Base-by-base conservation (phyloP, 2,888 invertebrate genomes). In the Ypsolopha sequella region DNA sequence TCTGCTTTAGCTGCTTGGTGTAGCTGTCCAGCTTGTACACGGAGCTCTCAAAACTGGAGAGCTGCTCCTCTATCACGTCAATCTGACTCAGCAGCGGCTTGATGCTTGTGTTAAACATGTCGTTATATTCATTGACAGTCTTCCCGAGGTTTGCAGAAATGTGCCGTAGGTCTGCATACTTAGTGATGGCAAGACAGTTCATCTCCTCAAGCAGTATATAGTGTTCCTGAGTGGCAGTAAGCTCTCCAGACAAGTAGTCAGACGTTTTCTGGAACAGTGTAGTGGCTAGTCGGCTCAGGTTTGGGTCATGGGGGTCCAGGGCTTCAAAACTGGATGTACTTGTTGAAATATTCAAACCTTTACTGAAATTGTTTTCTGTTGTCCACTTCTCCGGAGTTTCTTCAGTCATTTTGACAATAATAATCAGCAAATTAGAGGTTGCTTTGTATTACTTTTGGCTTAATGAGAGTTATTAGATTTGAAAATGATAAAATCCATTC, bases 1-100 rank as follows among this genome's bases (percentile, higher is more conserved):
- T 93, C 0, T 90, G 90, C 72, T 94, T 94, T 51, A 99, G 80
- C 62, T 95, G 89, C 70, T 96, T 96, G 0, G 98, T 96, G 77
- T 99, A 99, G 2, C 92, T 92, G 73, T 99, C 98, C 51, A 99
- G 82, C 68, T 95, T 93, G 66, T 96, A 97, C 0, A 98, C 98
- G 41, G 97, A 97, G 58, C 96, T 95, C 74, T 99, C 99, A 51
- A 99, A 82, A 68, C 94, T 93, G 7, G 92, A 91, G 0, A 98
- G 96, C 68, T 96, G 96, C 53, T 93, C 93, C 64, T 98, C 98
- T 56, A 99, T 95, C 67, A 95, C 92, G 70, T 98, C 97, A 50
- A 99, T 96, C 82, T 98, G 96, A 52, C 93, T 91, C 59, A 99
- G 88, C 52, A 96, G 90, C 0, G 98, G 96, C 59, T 92, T 91